These are phyloP conservation scores for Melopsittacus undulatus DNA, from an alignment of 2,797 vertebrate species.

Conservation along the genomic window DNA sequence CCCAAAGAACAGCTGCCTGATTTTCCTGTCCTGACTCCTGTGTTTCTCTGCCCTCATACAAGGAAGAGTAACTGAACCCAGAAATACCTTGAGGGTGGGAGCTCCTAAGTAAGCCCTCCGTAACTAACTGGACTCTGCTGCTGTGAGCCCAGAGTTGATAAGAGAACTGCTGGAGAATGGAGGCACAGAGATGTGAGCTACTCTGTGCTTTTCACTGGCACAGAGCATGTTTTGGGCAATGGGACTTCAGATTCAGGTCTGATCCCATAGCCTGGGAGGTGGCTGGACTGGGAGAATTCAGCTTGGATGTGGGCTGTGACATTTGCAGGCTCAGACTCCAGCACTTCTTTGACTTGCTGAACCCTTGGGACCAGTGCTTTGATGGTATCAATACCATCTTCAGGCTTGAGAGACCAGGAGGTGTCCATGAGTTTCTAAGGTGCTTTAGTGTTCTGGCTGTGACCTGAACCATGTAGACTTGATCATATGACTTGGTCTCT, in stretches of 20 bases:
- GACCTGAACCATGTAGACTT: neutral
- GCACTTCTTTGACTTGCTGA: neutral
- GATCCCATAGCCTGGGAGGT: neutral
- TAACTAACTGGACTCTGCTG: neutral
- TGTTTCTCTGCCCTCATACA: neutral
- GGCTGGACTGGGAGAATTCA: neutral
- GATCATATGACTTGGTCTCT: neutral
- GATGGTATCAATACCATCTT: neutral
- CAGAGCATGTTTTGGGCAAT: fast-evolving
- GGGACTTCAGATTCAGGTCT: neutral
- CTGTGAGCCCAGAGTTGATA: neutral
- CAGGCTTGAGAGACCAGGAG: fast-evolving
- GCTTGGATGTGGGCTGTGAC: neutral
- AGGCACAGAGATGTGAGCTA: neutral
- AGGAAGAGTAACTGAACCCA: neutral
- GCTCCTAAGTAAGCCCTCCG: neutral
- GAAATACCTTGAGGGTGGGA: neutral
- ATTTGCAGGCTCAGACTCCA: neutral
- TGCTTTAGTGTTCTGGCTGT: neutral
- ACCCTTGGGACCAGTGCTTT: fast-evolving
- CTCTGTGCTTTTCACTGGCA: neutral
- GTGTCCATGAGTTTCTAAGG: neutral
- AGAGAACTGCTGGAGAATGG: neutral
- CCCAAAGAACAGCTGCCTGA: neutral
- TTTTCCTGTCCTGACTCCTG: neutral